These are phyloP conservation scores for Aleadryas rufinucha DNA, from an alignment of 2,113 vertebrate genomes.

Conservation along the genomic window DNA sequence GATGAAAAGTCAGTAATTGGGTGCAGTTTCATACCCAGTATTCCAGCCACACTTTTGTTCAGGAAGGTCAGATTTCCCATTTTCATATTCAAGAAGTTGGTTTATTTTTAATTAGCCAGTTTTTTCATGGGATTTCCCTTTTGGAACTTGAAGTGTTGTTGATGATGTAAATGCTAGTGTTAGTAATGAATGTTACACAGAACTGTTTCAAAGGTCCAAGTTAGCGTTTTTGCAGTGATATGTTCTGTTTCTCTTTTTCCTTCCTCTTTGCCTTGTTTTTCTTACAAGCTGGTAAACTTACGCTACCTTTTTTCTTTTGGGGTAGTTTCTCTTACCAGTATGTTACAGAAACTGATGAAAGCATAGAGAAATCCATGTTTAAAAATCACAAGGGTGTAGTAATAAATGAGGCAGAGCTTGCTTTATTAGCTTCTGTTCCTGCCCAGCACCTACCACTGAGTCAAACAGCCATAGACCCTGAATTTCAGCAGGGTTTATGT, in stretches of 20 bases:
- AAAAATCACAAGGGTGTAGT: neutral
- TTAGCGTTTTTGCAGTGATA: neutral
- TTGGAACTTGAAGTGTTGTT: neutral
- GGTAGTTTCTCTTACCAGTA: neutral
- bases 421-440: neutral
- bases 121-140: neutral
- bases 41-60: neutral
- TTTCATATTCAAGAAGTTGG: neutral
- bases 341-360: neutral
- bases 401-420: neutral
- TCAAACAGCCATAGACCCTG: neutral
- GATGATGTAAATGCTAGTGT: neutral
- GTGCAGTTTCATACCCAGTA: neutral
- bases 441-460: neutral
- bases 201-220: neutral
- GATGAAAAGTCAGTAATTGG: neutral
- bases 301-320: rapidly evolving
- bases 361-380: neutral
- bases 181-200: neutral
- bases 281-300: neutral
- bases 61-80: neutral
- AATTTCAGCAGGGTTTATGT: neutral
- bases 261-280: neutral
- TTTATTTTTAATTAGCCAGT: neutral
- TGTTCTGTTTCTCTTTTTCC: neutral